Percentiles rank a stretch among this genome's conserved stretches.
Evolutionary conservation across 2,113 vertebrate genomes (phyloP).

Genomic region (Sceloporus tristichus): DNA sequence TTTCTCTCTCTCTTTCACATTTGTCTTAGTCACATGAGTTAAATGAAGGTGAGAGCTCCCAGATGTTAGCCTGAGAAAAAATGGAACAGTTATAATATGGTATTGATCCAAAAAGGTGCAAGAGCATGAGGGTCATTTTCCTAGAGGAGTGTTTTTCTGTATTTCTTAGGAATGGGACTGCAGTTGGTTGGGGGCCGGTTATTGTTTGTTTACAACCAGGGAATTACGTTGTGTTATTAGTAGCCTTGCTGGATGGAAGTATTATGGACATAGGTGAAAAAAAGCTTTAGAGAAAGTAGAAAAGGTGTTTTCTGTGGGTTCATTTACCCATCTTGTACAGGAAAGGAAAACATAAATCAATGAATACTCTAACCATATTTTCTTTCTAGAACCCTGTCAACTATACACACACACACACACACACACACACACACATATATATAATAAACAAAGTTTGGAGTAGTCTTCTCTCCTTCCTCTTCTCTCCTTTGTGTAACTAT

Average conservation of each 20-base stretch:
- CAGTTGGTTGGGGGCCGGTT: neutral
- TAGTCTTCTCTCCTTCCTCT: neutral
- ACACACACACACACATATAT: neutral
- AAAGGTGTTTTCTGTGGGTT: neutral
- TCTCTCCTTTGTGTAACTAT: neutral
- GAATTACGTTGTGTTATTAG: neutral
- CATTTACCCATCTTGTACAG: neutral
- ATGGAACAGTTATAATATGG: neutral
- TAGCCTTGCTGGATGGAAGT: neutral
- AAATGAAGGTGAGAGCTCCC: conserved; percentile 19
- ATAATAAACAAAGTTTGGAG: neutral
- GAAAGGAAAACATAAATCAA: neutral
- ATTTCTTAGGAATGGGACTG: neutral
- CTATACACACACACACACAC: neutral
- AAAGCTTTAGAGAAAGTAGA: neutral
- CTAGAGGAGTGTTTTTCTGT: neutral
- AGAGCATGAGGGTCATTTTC: neutral
- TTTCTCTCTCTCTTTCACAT: neutral
- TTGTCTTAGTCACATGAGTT: neutral
- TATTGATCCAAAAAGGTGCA: neutral
- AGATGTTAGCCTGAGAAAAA: neutral
- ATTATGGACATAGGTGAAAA: neutral
- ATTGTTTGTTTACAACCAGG: neutral
- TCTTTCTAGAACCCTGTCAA: conserved; percentile 1
- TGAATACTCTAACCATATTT: conserved; percentile 12